phyloP scores from a whole-genome alignment of 2,113 vertebrate genomes.

The Gobiocypris rarus region DNA sequence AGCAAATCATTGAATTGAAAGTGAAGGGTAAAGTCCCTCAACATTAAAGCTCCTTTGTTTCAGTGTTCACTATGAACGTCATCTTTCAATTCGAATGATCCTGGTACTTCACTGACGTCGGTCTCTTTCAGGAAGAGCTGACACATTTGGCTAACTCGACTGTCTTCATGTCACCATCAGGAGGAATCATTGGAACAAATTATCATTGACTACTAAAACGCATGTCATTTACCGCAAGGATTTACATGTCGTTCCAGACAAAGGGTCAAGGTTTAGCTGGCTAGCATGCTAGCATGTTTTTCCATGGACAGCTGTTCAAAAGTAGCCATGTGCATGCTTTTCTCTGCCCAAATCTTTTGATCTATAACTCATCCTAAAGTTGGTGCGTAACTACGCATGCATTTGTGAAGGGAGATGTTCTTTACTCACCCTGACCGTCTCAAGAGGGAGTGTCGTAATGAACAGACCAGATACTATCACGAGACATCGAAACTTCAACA shows the following conservation, averaged over 20 bases:
- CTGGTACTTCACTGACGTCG: conserved; percentile 4
- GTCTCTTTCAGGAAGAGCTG: conserved; percentile 17
- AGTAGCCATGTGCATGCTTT: neutral
- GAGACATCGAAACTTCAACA: conserved; percentile 19
- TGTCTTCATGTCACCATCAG: neutral
- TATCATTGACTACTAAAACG: neutral
- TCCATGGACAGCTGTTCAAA: neutral
- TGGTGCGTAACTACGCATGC: neutral
- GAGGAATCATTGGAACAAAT: conserved; percentile 12
- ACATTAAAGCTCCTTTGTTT: conserved; percentile 10
- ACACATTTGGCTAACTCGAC: conserved; percentile 8
- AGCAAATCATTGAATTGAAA: neutral
- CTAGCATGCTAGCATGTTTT: neutral
- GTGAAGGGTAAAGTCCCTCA: conserved; percentile 10
- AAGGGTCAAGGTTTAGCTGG: neutral
- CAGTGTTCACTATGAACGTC: neutral
- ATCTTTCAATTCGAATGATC: neutral
- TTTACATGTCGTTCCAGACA: neutral
- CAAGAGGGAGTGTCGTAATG: conserved; percentile 7
- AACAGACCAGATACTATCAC: conserved; percentile 23
- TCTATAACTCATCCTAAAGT: neutral
- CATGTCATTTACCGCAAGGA: neutral
- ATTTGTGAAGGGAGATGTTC: neutral
- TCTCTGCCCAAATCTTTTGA: neutral
- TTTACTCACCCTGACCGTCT: neutral